Evolutionary conservation across 2,888 invertebrate species (phyloP), one percentile per base, ranked within the genome.

Genomic region (Keiferia lycopersicella): DNA sequence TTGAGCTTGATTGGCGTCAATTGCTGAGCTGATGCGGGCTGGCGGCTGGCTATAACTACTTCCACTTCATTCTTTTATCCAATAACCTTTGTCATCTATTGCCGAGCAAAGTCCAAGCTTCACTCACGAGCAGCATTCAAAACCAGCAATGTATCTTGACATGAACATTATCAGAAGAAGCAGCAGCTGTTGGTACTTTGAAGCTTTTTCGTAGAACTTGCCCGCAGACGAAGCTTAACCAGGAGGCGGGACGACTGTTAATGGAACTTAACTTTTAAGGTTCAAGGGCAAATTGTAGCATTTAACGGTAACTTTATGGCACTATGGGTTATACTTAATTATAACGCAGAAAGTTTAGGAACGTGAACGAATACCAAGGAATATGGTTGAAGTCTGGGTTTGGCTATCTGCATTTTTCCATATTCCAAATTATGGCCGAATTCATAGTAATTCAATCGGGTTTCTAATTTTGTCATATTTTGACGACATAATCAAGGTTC

Each of bases 1-100:
- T 53, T 53, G 51, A 2, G n/a, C 57, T 57, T 57, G 57, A 77
- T 76, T 70, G 70, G 62, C 53, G 56, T 70, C 75, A 77, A 77
- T 76, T 77, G 72, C 58, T 38, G 30, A 4, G 12, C 16, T 62
- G 64, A 77, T 78, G 77, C 77, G 78, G 77, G 77, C 66, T 68
- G 68, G 66, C 65, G 51, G 68, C 67, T 64, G 64, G 6, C 6
- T 30, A 6, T 30, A 30, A 1, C 63, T 56, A 20, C 16, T 58
- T 66, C 68, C 65, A 62, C 18, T 56, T 10, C 34, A 53, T 60
- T 1, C 45, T n/a, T n/a, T 45, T n/a, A 4, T 18, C 10, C 18
- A 45, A 16, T 45, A 45, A 3, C 7, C 3, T 45, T 45, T 45
- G 14, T n/a, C 4, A 16, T 45, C n/a, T 7, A n/a, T 22, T 50